Percentiles rank a stretch among this genome's conserved stretches.
These are phyloP conservation scores for Thalassoma bifasciatum DNA, from an alignment of 2,113 vertebrate genomes.

Conservation along the genomic window DNA sequence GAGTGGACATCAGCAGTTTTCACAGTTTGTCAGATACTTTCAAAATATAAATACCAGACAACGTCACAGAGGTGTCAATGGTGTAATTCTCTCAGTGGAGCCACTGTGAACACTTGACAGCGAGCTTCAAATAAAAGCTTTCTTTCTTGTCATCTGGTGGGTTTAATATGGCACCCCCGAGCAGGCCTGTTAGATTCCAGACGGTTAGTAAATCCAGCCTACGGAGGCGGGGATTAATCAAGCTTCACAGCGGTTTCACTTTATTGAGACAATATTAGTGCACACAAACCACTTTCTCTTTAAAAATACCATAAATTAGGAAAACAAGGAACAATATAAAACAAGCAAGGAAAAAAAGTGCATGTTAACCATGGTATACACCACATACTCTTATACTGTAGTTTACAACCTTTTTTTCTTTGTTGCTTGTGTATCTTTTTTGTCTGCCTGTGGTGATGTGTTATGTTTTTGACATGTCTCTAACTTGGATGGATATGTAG, in stretches of 20 bases:
- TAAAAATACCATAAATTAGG: conserved; percentile 81
- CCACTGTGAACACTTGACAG: conserved; percentile 58
- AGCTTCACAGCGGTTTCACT: conserved; percentile 79
- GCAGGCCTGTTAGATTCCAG: conserved; percentile 46
- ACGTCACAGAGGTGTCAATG: conserved; percentile 75
- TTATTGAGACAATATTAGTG: conserved; percentile 80
- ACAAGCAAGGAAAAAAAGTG: conserved; percentile 79
- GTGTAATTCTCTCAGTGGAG: conserved; percentile 53
- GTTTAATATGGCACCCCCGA: conserved; percentile 44
- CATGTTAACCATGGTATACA: conserved; percentile 76
- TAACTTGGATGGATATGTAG: conserved; percentile 65
- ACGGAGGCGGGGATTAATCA: conserved; percentile 57
- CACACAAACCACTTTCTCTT: conserved; percentile 77
- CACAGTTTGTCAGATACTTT: conserved; percentile 69
- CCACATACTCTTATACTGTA: conserved; percentile 75
- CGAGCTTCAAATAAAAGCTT: conserved; percentile 39
- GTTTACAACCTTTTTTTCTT: conserved; percentile 70
- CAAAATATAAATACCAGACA: conserved; percentile 50
- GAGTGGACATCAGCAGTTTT: conserved; percentile 38
- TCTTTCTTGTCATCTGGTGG: conserved; percentile 32
- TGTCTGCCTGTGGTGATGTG: conserved; percentile 60
- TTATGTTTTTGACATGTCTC: conserved; percentile 67
- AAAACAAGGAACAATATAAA: conserved; percentile 81
- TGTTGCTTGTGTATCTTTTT: conserved; percentile 66
- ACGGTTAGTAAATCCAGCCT: conserved; percentile 60